A percentile compares a stretch with the other conserved stretches of the same genome.
These are phyloP conservation scores for Seriola rivoliana DNA, from an alignment of 2,113 vertebrate genomes.

Conservation along the genomic window DNA sequence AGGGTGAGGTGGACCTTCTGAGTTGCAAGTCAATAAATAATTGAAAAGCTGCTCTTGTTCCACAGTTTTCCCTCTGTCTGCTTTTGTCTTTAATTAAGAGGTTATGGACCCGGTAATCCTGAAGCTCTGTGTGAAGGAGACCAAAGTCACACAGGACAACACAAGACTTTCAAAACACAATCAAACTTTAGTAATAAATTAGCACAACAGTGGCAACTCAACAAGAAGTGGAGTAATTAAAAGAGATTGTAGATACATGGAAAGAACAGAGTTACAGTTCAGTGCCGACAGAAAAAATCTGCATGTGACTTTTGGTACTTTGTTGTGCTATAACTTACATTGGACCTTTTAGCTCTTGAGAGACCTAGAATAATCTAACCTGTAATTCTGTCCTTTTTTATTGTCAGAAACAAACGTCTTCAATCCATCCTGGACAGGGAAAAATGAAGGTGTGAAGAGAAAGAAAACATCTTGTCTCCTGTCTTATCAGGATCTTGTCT, in stretches of 20 bases:
- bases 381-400: no score
- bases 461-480: neutral
- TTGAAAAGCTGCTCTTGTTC: conserved; percentile 72
- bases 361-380: no score
- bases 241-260: neutral
- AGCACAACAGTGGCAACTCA: neutral
- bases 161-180: conserved; percentile 44
- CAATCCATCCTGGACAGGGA: no score
- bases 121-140: conserved; percentile 50
- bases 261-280: neutral
- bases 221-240: conserved; percentile 8
- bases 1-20: conserved; percentile 20
- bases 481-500: neutral
- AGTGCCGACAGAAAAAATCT: neutral
- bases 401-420: no score
- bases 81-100: conserved; percentile 80
- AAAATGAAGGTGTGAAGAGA: no score
- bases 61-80: conserved; percentile 45
- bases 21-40: conserved; percentile 75
- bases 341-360: no score
- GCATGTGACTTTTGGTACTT: neutral
- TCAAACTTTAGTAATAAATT: conserved; percentile 52
- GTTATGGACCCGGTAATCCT: conserved; percentile 66
- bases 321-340: neutral
- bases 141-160: conserved; percentile 66